These are phyloP conservation scores for Platygyra sinensis DNA, from an alignment of 64 coral and sea anemone genomes.

Conservation along the genomic window DNA sequence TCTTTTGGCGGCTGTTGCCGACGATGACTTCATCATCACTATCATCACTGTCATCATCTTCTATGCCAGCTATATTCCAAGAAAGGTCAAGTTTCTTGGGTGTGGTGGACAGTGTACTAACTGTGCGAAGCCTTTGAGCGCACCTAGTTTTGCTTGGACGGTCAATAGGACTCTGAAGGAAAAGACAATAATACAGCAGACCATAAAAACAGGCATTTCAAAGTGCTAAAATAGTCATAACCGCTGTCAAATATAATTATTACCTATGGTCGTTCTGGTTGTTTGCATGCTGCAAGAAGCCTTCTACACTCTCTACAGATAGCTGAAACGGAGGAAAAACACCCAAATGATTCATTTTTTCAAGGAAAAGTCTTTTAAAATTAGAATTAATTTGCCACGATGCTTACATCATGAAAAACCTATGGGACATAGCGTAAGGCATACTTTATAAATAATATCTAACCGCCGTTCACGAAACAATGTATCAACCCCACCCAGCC, in stretches of 20 bases:
- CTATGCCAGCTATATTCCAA: background rate
- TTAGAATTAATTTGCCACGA: too few relatives aligned
- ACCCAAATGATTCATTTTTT: background rate
- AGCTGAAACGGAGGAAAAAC: background rate
- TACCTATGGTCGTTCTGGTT: background rate
- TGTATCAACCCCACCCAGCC: too few relatives aligned
- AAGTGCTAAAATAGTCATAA: too few relatives aligned
- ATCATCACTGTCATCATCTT: conserved; percentile 10
- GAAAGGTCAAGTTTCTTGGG: conserved; percentile 26
- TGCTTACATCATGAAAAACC: too few relatives aligned
- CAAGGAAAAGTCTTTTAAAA: background rate
- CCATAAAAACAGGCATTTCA: too few relatives aligned
- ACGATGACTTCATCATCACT: conserved; percentile 8
- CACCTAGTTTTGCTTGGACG: conserved; percentile 12
- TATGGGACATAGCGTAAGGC: too few relatives aligned
- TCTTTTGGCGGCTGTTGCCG: background rate
- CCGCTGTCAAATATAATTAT: background rate
- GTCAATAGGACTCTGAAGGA: conserved; percentile 1
- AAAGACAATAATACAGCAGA: too few relatives aligned
- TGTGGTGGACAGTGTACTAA: background rate
- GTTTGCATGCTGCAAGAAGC: background rate
- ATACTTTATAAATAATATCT: background rate
- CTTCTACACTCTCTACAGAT: conserved; percentile 2
- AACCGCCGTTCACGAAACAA: too few relatives aligned
- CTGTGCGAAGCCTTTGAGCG: background rate